Conservation (phyloP, 2,888 invertebrate species). For the Onchidella celtica region DNA sequence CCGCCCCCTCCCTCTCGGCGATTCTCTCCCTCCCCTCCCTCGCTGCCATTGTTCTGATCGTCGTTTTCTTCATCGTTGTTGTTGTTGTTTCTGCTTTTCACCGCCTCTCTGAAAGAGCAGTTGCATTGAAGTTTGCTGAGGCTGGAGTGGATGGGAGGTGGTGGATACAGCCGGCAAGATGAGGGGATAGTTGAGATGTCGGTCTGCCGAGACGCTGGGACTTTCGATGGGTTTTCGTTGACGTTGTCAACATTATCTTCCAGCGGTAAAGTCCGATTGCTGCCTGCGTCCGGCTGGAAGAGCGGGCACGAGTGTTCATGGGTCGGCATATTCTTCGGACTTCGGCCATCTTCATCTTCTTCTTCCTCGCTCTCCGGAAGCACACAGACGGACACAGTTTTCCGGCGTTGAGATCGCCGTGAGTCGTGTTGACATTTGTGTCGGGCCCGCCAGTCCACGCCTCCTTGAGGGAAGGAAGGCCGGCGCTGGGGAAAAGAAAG, state of each 20-base stretch:
- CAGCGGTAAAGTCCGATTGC: not conserved
- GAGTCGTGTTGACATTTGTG: not conserved
- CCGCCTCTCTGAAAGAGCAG: not conserved
- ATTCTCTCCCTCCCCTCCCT: not conserved
- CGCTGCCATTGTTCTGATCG: not conserved
- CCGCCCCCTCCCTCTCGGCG: not conserved
- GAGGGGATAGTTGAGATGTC: not conserved
- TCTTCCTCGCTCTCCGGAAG: constrained; percentile 20
- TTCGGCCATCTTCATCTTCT: not conserved
- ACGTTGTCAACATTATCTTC: not conserved
- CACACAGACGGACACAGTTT: constrained; percentile 2
- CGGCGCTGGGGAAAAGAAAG: constrained; percentile 21
- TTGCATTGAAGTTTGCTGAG: not conserved
- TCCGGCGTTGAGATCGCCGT: not conserved
- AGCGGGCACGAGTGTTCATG: constrained; percentile 18
- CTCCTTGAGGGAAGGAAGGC: constrained; percentile 48
- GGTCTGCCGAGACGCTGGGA: too few relatives aligned
- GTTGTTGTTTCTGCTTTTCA: not conserved
- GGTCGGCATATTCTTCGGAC: constrained; percentile 3
- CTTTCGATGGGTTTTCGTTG: not conserved
- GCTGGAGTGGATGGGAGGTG: not conserved
- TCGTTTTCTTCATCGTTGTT: constrained; percentile 21
- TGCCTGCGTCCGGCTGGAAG: not conserved
- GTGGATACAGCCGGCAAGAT: not conserved
- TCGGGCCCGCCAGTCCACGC: constrained; percentile 40